A percentile compares a stretch with the other conserved stretches of the same genome.
Evolutionary conservation across 2,113 vertebrate species (phyloP).

Genomic region (Indicator indicator): DNA sequence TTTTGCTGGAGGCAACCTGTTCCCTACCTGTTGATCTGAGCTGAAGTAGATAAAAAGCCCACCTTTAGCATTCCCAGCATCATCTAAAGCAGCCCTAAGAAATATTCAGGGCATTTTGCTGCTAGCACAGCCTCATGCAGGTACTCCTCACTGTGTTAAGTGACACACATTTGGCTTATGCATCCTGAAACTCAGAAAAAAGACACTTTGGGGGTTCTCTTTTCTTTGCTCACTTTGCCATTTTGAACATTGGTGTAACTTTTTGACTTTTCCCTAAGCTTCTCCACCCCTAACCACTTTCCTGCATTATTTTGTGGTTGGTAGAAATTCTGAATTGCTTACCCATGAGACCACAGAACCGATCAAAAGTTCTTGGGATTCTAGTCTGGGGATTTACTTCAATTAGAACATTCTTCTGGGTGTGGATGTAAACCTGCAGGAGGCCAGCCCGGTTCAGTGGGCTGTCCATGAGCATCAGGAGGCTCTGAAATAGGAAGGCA

Average conservation of each 20-base stretch:
- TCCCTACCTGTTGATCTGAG: background rate
- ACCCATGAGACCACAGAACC: conserved; percentile 99
- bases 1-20: background rate
- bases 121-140: background rate
- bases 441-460: conserved; percentile 94
- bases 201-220: fast-evolving
- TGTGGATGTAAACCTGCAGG: conserved; percentile 95
- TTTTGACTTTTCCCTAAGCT: background rate
- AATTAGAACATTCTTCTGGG: conserved; percentile 92
- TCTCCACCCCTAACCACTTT: too few relatives aligned
- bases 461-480: conserved; percentile 98
- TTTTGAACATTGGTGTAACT: background rate
- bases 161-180: fast-evolving
- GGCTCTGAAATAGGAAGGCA: conserved; percentile 73
- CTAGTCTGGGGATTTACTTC: conserved; percentile 97
- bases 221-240: background rate
- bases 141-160: background rate
- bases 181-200: too few relatives aligned
- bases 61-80: background rate
- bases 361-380: conserved; percentile 93
- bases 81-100: background rate
- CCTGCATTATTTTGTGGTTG: background rate
- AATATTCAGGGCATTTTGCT: background rate
- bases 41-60: background rate
- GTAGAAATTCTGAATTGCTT: conserved; percentile 6